Evolutionary conservation across 37 sponge, comb jelly and placozoan genomes (phyloP).

Genomic region (Oopsacas minuta): DNA sequence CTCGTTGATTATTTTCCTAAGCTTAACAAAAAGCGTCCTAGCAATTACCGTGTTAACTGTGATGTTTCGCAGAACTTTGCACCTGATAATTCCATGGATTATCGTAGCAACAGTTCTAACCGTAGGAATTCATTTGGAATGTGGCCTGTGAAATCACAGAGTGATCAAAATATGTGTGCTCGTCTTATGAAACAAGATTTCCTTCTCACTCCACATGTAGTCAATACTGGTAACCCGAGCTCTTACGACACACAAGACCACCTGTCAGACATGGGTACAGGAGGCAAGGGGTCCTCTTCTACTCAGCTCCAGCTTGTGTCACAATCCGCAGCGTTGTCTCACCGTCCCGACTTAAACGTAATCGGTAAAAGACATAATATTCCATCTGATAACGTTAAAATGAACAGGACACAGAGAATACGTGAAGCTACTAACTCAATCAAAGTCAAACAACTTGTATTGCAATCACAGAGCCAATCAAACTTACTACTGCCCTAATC

Average conservation of each 20-base stretch:
- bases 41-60: neutral
- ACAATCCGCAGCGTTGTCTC: neutral
- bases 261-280: neutral
- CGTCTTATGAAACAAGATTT: neutral
- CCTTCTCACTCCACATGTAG: neutral
- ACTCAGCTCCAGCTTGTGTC: neutral
- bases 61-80: neutral
- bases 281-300: neutral
- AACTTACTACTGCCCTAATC: neutral
- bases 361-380: neutral
- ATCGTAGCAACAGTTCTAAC: neutral
- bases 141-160: slow-evolving; percentile 15
- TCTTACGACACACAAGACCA: neutral
- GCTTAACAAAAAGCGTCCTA: neutral
- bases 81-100: neutral
- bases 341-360: neutral
- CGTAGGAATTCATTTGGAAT: neutral
- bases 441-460: neutral
- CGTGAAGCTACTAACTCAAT: neutral
- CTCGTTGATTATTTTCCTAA: neutral
- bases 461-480: neutral
- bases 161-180: neutral
- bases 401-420: neutral
- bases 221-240: neutral
- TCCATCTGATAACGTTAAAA: neutral